Evolutionary conservation across 2,888 invertebrate species (phyloP).

Genomic region (Polymixis lichenea): DNA sequence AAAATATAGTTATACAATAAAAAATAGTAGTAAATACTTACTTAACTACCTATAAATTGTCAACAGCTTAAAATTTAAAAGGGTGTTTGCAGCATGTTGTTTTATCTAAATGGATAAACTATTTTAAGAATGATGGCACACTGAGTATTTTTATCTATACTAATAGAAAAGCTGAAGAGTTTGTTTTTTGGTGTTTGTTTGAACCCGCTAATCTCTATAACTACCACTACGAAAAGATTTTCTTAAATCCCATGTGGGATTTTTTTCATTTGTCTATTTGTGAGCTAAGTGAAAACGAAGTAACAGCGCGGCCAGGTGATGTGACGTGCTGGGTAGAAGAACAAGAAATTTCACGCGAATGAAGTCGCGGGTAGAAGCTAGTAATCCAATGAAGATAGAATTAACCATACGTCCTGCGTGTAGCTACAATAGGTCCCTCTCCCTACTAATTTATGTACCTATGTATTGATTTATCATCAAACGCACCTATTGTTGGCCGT

Average conservation of each 20-base stretch:
- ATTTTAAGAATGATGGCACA: background rate
- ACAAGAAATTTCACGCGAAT: too few species aligned
- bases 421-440: background rate
- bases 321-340: too few species aligned
- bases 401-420: background rate
- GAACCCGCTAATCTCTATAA: too few species aligned
- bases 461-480: constrained; percentile 2
- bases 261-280: too few species aligned
- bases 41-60: background rate
- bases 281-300: too few species aligned
- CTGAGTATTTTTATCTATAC: background rate
- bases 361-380: too few species aligned
- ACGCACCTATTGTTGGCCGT: background rate
- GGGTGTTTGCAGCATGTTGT: background rate
- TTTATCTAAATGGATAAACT: background rate
- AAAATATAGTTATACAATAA: too few species aligned
- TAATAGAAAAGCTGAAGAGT: too few species aligned
- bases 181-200: too few species aligned
- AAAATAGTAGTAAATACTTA: background rate
- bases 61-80: background rate
- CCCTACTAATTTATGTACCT: background rate
- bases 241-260: too few species aligned
- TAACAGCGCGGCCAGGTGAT: too few species aligned
- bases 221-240: too few species aligned
- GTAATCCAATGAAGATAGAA: background rate